A percentile compares a stretch with the other conserved stretches of the same genome.
Conservation (phyloP, 2,113 vertebrate genomes). For the Sclerurus mexicanus region DNA sequence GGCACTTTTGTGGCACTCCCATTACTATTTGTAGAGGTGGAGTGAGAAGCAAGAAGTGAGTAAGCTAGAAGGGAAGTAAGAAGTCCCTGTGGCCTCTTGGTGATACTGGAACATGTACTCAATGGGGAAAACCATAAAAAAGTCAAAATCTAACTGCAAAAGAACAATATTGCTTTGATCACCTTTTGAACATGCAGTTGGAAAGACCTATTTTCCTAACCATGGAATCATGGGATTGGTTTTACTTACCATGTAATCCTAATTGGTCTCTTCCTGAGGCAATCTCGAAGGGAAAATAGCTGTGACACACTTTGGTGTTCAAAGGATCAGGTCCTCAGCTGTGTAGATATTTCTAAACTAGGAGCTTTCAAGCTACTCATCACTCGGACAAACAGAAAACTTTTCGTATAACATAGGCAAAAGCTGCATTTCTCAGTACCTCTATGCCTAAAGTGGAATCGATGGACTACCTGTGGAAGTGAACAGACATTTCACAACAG, state of each 20-base stretch:
- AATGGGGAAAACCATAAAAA: not conserved
- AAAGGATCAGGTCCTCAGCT: not conserved
- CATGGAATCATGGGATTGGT: not conserved
- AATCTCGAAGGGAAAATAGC: not conserved
- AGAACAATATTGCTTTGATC: conserved; percentile 5
- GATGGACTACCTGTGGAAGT: not conserved
- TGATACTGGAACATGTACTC: not conserved
- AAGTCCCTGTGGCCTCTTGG: not conserved
- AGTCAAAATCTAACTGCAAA: conserved; percentile 12
- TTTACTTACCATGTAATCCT: conserved; percentile 1
- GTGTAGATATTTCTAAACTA: not conserved
- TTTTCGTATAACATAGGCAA: not conserved
- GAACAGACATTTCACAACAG: not conserved
- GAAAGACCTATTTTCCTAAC: conserved; percentile 9
- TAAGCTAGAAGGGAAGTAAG: not conserved
- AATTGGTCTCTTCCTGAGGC: conserved; percentile 27
- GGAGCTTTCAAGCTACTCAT: not conserved
- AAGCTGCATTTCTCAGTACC: not conserved
- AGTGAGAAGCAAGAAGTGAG: not conserved
- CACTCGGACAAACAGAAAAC: not conserved
- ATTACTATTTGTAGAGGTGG: not conserved
- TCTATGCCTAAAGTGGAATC: not conserved
- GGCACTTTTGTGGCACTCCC: not conserved
- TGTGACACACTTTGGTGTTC: not conserved
- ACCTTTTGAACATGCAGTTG: not conserved